Evolutionary conservation across 2,797 vertebrate genomes (phyloP).

Genomic region (Phoebastria nigripes): DNA sequence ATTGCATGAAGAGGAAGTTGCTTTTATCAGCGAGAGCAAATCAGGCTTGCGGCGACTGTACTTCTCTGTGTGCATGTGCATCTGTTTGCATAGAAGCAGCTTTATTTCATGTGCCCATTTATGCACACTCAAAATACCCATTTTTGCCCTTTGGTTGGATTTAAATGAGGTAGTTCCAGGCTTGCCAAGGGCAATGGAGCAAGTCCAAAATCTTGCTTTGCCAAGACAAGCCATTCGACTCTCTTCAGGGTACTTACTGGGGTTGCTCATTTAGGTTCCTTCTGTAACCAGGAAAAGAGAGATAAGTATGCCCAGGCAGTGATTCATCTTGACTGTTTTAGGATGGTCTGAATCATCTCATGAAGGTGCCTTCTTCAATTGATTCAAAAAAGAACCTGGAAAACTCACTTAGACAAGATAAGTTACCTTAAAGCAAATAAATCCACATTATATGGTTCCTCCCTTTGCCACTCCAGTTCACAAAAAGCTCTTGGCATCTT

Average conservation of each 20-base stretch:
- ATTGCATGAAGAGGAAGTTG: not conserved
- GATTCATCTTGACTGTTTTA: not conserved
- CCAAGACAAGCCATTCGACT: not conserved
- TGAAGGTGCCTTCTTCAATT: not conserved
- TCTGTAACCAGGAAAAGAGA: not conserved
- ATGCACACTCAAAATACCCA: not conserved
- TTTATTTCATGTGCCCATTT: not conserved
- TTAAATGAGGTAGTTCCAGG: not conserved
- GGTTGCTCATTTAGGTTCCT: not conserved
- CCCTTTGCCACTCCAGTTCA: not conserved
- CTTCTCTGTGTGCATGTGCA: rapidly evolving
- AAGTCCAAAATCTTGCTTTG: not conserved
- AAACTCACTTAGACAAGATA: not conserved
- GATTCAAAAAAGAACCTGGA: not conserved
- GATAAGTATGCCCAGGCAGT: not conserved
- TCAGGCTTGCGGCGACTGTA: rapidly evolving
- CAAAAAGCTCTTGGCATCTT: not conserved
- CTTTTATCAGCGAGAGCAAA: not conserved
- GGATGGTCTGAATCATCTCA: not conserved
- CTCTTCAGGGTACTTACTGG: not conserved
- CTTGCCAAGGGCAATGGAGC: rapidly evolving
- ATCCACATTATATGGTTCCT: not conserved
- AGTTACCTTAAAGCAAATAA: not conserved
- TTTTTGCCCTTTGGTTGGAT: not conserved
- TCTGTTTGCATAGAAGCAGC: not conserved